Evolutionary conservation across 2,113 vertebrate genomes (phyloP), one percentile per base, ranked within the genome.

Genomic region (Columba janthina): DNA sequence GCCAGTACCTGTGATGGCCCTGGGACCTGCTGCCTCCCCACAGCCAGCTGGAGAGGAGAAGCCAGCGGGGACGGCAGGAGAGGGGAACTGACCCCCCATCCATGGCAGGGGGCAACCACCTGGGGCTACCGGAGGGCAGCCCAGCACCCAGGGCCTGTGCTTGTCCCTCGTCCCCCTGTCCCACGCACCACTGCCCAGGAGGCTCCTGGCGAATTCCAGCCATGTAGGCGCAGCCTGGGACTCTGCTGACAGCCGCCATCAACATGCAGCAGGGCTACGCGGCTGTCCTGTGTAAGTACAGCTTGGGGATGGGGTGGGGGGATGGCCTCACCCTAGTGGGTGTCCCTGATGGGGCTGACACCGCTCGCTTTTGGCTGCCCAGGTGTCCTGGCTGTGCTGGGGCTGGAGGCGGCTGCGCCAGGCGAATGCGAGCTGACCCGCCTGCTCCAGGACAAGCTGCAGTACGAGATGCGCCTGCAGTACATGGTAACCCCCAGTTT

Each of bases 381-480:
- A 97, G 96, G 93, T 93, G 67, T 94, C 36, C 34, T 94, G 85
- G 60, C 94, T 12, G 64, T 93, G 72, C 75, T 96, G 90, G 86
- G 94, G 64, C 88, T 96, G 92, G 95, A 93, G 61, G 94, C 93
- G 0, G 80, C 90, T 0, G 77, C 91, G 3, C 83, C 22, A 1
- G 76, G 80, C 4, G 96, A 96, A 51, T 97, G 96, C 1, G 92
- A 93, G 51, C 89, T 96, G 46, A 84, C 84, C n/a, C 83, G 83
- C 46, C 82, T 95, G 84, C 95, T 97, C 12, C 95, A 89, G 89
- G 94, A 94, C 92, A 93, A 95, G 93, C 44, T 97, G 93, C 85
- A 42, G 40, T 95, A 96, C 1, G 67, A 89, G 91, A 85, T 84
- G 80, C 94, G 94, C 56, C 94, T 97, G 86, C 80, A 70, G 93